A percentile compares a stretch with the other conserved stretches of the same genome.
Evolutionary conservation across 2,888 invertebrate genomes (phyloP).

Genomic region (Sphinx pinastri): DNA sequence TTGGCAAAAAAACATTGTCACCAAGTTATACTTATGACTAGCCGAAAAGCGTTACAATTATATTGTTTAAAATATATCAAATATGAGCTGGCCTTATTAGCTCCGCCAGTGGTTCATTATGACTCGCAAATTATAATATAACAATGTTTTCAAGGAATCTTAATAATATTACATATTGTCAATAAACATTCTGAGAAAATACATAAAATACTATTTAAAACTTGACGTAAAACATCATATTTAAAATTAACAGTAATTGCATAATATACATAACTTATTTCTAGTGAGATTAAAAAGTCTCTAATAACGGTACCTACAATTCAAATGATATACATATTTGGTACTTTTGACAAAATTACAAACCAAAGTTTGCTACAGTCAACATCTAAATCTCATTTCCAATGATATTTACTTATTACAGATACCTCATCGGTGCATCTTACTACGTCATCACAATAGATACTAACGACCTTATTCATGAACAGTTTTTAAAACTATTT

Average conservation of each 20-base stretch:
- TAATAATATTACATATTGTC: neutral
- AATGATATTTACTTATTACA: too few species aligned
- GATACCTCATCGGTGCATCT: too few species aligned
- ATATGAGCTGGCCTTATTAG: too few species aligned
- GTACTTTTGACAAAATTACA: neutral
- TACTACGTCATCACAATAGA: too few species aligned
- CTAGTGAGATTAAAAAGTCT: slow-evolving; percentile 1
- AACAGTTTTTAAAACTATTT: too few species aligned
- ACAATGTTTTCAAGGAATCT: neutral
- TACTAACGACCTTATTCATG: too few species aligned
- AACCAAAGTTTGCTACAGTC: neutral
- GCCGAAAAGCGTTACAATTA: too few species aligned
- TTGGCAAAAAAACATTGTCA: too few species aligned
- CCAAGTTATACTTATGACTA: too few species aligned
- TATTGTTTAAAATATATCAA: too few species aligned
- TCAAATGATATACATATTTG: neutral
- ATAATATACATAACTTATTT: neutral
- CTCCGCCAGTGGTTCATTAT: too few species aligned
- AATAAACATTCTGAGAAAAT: neutral
- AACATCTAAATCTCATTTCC: neutral
- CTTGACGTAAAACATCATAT: neutral
- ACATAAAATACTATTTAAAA: neutral
- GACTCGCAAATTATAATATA: neutral
- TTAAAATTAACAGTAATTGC: neutral
- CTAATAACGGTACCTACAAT: neutral